Evolutionary conservation across 2,797 vertebrate genomes (phyloP), one percentile per base, ranked within the genome.

Genomic region (Dicrostonyx torquatus): DNA sequence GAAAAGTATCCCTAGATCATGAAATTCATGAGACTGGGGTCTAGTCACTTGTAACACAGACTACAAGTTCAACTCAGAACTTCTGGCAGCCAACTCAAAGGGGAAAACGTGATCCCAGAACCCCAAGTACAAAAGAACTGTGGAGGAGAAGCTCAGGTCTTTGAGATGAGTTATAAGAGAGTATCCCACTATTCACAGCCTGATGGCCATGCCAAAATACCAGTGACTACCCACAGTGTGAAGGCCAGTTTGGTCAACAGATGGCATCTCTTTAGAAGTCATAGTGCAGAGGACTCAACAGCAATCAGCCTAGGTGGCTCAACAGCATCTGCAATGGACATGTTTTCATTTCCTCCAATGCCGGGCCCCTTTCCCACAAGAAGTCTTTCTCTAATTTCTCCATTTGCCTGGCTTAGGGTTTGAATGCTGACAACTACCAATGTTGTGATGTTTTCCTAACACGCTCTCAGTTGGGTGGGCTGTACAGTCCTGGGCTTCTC

Each of bases 371-470:
- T 92, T 88, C 37, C 34, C 94, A 94, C 79, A 95, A 78, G 85
- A 83, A 77, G 22, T 17, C 62, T 90, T 55, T 94, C 70, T 97
- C 97, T 94, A 87, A 97, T 97, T 97, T 97, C 97, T 97, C 84
- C 94, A 73, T 95, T 92, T 93, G 94, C 40, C 94, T 3, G 72
- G 88, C 95, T 87, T 85, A 55, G 34, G 37, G 22, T 66, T 84
- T 84, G 17, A 14, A 55, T 91, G 8, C n/a, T 76, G 73, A 66
- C 84, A 85, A 29, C 60, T 9, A 83, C n/a, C 15, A 45, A 6
- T 20, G 6, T 58, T 4, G 2, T 11, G 45, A 66, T 18, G 24
- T 31, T 5, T 43, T 22, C 18, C 5, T 17, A n/a, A 17, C 45
- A 4, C 20, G 31, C 26, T 20, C 20, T 34, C 55, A 37, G 73